Percentiles rank a stretch among this genome's conserved stretches.
These are phyloP conservation scores for Lamprologus ornatipinnis DNA, from an alignment of 2,113 vertebrate species.

Conservation along the genomic window DNA sequence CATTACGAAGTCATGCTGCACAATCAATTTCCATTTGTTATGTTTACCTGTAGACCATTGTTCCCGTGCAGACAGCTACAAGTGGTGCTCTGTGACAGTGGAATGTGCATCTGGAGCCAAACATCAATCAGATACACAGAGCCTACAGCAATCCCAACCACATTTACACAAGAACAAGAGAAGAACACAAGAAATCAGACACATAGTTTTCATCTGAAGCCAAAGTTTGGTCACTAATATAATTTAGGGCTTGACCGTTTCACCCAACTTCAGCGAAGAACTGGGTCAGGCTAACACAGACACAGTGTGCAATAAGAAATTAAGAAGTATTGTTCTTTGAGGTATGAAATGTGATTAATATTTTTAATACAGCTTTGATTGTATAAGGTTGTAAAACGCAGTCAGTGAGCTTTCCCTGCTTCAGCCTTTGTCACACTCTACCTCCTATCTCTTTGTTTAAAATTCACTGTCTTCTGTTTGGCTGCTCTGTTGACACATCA, in stretches of 20 bases:
- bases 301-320: neutral
- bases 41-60: neutral
- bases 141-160: neutral
- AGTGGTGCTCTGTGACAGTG: neutral
- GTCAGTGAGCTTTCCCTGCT: neutral
- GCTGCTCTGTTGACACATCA: slow-evolving; percentile 12
- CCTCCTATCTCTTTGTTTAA: neutral
- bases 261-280: neutral
- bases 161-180: neutral
- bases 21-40: neutral
- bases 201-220: neutral
- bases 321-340: neutral
- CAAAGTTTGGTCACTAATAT: neutral
- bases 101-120: neutral
- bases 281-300: neutral
- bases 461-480: slow-evolving; percentile 6
- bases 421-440: neutral
- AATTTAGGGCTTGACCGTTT: neutral
- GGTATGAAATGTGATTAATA: neutral
- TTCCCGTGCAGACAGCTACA: neutral
- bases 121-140: neutral
- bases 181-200: neutral
- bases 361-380: neutral
- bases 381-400: neutral
- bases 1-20: neutral